Evolutionary conservation across 30 jellyfish, hydroid and myxozoan species (phyloP), one percentile per base, ranked within the genome.

Genomic region (Nemopilema nomurai): DNA sequence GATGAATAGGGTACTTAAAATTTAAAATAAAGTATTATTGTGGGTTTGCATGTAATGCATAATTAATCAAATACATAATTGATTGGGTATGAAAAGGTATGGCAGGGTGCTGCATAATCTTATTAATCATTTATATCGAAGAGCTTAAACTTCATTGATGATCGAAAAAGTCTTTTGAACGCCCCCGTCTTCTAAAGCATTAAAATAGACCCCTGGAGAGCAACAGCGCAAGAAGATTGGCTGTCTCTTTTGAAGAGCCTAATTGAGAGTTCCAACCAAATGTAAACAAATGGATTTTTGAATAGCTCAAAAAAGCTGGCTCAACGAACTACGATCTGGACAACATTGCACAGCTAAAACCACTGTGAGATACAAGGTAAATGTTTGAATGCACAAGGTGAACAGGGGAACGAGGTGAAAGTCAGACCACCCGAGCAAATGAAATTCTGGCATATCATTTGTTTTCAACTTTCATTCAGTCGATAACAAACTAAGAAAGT

Each of bases 41-140:
- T 71, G 62, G 81, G 81, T 71, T 71, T 16, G n/a, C 81, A 31
- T 3, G 57, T 41, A 41, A 41, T 41, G 81, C 81, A 71, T 52
- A 50, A 71, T 50, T 31, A 71, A 20, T 16, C 4, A 18, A 23
- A 25, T 23, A 28, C 32, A 25, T 31, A 71, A 25, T 71, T 13
- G 19, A 25, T 23, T 21, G 81, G 25, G 20, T 24, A 29, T 24
- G 29, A 71, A 71, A 19, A 67, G 76, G n/a, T 17, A 23, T 23
- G 17, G 76, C 76, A 9, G 76, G 76, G 76, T 28, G 76, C 23
- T 18, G 17, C 17, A 28, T 21, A 31, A 67, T 21, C 30, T 23
- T 17, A 67, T 67, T 17, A 28, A 67, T 67, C 33, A 67, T 67
- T 67, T 67, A 67, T 23, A 20, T 23, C 19, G 23, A 23, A 17